Conservation (phyloP, 2,888 invertebrate species). For the Oscheius onirici region DNA sequence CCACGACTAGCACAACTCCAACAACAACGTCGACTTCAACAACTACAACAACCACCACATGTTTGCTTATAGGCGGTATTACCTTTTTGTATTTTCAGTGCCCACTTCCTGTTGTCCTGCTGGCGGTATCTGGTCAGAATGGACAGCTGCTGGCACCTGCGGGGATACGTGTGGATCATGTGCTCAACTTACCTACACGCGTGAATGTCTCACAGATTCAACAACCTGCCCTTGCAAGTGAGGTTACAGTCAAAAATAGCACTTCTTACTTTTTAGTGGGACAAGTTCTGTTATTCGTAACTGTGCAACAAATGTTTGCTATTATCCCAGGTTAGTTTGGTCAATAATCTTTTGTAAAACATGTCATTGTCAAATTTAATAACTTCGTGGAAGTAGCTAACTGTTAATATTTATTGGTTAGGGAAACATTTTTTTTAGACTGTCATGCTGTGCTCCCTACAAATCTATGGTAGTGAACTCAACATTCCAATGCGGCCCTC, state of each 20-base stretch:
- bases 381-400: no score
- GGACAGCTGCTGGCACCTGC: conserved; percentile 7
- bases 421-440: no score
- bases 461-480: background rate
- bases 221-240: conserved; percentile 33
- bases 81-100: background rate
- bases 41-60: background rate
- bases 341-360: background rate
- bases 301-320: background rate
- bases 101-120: conserved; percentile 3
- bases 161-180: conserved; percentile 36
- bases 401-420: no score
- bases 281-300: background rate
- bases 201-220: conserved; percentile 23
- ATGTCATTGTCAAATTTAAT: background rate
- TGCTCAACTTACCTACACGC: conserved; percentile 19
- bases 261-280: no score
- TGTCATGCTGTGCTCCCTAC: background rate
- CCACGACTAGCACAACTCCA: background rate
- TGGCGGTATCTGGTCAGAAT: conserved; percentile 29
- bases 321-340: background rate
- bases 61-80: no score
- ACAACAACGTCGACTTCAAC: background rate
- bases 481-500: background rate
- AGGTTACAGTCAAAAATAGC: background rate